A percentile compares a stretch with the other conserved stretches of the same genome.
Evolutionary conservation across 2,888 invertebrate species (phyloP).

Genomic region (Tridacna gigas): DNA sequence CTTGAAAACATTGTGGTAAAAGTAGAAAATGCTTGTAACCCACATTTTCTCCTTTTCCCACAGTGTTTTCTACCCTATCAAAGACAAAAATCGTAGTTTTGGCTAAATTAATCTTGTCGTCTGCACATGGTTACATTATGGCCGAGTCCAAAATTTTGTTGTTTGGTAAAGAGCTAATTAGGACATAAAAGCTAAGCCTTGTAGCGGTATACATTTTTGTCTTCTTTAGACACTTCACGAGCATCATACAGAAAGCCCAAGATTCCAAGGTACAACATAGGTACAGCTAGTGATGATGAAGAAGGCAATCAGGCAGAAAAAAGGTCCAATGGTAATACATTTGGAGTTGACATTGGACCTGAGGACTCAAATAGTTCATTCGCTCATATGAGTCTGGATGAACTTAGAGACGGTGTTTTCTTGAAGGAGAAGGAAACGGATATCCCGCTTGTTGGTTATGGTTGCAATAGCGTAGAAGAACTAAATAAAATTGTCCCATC

Average conservation of each 20-base stretch:
- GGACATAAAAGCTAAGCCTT: too few species aligned
- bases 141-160: too few species aligned
- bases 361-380: conserved; percentile 51
- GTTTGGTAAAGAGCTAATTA: too few species aligned
- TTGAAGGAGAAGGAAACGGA: conserved; percentile 47
- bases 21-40: too few species aligned
- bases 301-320: not conserved
- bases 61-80: too few species aligned
- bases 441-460: conserved; percentile 44
- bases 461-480: conserved; percentile 35
- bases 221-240: conserved; percentile 47
- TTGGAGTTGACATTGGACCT: conserved; percentile 36
- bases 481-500: conserved; percentile 36
- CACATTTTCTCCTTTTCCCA: too few species aligned
- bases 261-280: conserved; percentile 56
- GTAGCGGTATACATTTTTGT: not conserved
- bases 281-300: conserved; percentile 60
- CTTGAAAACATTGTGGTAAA: too few species aligned
- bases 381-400: conserved; percentile 52
- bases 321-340: conserved; percentile 11
- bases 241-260: conserved; percentile 63
- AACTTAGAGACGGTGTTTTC: conserved; percentile 48
- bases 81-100: too few species aligned
- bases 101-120: too few species aligned
- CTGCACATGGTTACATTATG: too few species aligned